Evolutionary conservation across 2,888 invertebrate genomes (phyloP).

Genomic region (Clistopyga incitator): DNA sequence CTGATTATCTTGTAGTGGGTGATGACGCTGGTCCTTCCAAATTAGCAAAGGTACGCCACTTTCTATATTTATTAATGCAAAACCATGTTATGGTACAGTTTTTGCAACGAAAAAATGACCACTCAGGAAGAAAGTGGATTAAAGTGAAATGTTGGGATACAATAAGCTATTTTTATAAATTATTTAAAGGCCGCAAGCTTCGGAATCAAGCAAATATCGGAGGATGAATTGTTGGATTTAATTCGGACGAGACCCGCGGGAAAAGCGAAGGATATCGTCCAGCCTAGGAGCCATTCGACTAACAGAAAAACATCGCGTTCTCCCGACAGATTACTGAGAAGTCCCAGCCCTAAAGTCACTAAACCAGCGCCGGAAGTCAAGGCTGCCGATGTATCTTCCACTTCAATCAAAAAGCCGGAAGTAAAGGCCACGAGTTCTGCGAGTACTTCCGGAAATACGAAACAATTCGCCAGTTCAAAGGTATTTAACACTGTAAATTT

Average conservation of each 20-base stretch:
- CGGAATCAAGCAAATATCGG: slow-evolving; percentile 90
- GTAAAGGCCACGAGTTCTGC: not conserved
- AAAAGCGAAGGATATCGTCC: slow-evolving; percentile 70
- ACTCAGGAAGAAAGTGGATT: no score
- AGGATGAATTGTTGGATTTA: slow-evolving; percentile 93
- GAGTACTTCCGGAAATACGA: not conserved
- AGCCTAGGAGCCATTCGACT: slow-evolving; percentile 41
- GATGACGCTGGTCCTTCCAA: slow-evolving; percentile 95
- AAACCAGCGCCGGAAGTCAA: slow-evolving; percentile 15
- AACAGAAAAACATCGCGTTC: slow-evolving; percentile 47
- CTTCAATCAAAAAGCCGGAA: not conserved
- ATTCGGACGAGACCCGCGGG: slow-evolving; percentile 87
- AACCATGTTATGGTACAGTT: no score
- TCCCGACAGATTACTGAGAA: slow-evolving; percentile 35
- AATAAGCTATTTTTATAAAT: not conserved
- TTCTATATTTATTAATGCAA: no score
- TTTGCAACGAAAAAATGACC: no score
- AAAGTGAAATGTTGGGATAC: no score
- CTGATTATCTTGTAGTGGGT: slow-evolving; percentile 93
- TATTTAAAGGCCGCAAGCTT: slow-evolving; percentile 87
- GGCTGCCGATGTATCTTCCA: not conserved
- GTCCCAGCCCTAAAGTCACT: slow-evolving; percentile 41
- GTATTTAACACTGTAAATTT: not conserved
- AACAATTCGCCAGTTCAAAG: not conserved
- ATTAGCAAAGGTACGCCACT: slow-evolving; percentile 86